Percentiles rank a stretch among this genome's conserved stretches.
These are phyloP conservation scores for Synergus gifuensis DNA, from an alignment of 2,888 invertebrate species.

Conservation along the genomic window DNA sequence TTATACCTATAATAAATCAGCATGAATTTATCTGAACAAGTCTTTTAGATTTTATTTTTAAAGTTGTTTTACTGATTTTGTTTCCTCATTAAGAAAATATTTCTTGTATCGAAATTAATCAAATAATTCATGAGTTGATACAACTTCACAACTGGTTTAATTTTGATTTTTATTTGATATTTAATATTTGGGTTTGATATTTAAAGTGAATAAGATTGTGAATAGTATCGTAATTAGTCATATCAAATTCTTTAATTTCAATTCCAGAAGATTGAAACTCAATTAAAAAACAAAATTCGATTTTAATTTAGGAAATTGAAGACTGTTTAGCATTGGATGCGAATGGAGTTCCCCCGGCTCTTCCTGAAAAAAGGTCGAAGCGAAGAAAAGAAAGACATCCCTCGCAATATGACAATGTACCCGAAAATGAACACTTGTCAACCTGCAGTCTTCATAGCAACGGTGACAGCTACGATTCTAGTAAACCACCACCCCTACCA, in stretches of 20 bases:
- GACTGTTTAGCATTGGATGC: constrained; percentile 62
- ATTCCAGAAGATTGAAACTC: background rate
- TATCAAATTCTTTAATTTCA: too few relatives aligned
- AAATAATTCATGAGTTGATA: too few relatives aligned
- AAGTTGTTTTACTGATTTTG: background rate
- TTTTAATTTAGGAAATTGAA: constrained; percentile 68
- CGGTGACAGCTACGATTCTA: constrained; percentile 79
- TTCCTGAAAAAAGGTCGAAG: constrained; percentile 82
- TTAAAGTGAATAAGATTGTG: too few relatives aligned
- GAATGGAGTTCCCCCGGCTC: constrained; percentile 79
- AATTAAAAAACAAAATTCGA: background rate
- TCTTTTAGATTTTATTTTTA: background rate
- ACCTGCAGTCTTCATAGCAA: constrained; percentile 75
- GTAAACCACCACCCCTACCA: constrained; percentile 92
- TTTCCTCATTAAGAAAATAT: constrained; percentile 1
- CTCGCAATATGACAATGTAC: constrained; percentile 87
- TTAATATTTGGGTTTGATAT: too few relatives aligned
- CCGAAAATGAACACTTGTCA: constrained; percentile 79
- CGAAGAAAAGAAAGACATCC: constrained; percentile 81
- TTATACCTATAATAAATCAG: constrained; percentile 4
- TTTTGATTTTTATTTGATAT: too few relatives aligned
- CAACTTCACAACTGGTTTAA: too few relatives aligned
- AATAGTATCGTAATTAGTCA: too few relatives aligned
- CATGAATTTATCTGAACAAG: background rate
- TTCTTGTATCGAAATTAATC: background rate